A percentile compares a stretch with the other conserved stretches of the same genome.
phyloP scores from a whole-genome alignment of 37 sponge, comb jelly and placozoan genomes.

The Halisarca cf. caerulea region DNA sequence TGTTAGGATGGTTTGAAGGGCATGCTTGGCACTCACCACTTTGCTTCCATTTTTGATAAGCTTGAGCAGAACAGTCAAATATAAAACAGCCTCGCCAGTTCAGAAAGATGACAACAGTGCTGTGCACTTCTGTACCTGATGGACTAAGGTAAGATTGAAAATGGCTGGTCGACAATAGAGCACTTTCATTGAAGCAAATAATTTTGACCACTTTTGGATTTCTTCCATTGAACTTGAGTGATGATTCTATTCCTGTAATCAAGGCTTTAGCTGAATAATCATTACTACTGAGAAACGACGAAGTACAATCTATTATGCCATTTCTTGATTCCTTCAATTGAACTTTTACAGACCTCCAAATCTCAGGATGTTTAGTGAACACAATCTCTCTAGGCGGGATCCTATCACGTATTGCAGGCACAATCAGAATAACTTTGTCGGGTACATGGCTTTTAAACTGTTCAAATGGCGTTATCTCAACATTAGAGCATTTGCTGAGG shows the following conservation, averaged over 20 bases:
- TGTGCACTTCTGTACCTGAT: no score
- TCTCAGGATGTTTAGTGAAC: neutral
- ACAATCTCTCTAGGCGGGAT: neutral
- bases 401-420: neutral
- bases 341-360: neutral
- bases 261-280: neutral
- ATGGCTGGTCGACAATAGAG: neutral
- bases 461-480: neutral
- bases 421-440: neutral
- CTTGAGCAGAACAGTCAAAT: neutral
- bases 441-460: neutral
- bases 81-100: conserved; percentile 22
- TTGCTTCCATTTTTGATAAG: neutral
- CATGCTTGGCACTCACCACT: neutral
- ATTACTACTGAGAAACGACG: neutral
- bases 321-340: no score
- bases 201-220: neutral
- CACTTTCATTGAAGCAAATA: neutral
- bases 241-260: no score
- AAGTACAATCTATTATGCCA: neutral
- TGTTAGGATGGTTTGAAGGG: neutral
- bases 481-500: neutral
- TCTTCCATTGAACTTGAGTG: no score
- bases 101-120: neutral
- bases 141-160: neutral